Evolutionary conservation across 2,113 vertebrate genomes (phyloP).

Genomic region (Xenopus borealis): DNA sequence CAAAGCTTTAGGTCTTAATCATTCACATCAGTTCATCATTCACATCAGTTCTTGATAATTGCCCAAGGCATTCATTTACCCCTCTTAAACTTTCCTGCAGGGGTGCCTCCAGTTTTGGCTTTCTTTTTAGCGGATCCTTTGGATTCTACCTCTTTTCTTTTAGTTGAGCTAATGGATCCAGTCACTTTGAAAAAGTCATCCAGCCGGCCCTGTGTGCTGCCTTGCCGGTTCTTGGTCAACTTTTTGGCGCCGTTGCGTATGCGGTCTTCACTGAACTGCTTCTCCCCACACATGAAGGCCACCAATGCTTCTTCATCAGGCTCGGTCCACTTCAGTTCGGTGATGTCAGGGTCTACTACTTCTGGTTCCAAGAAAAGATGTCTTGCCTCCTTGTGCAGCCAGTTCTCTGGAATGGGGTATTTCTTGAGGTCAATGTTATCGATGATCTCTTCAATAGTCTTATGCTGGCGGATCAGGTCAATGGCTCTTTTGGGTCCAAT

Average conservation of each 20-base stretch:
- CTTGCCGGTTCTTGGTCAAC: constrained; percentile 86
- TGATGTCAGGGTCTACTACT: constrained; percentile 71
- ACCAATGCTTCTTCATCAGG: constrained; percentile 83
- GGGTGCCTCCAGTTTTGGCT: constrained; percentile 64
- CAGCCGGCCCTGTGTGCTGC: constrained; percentile 90
- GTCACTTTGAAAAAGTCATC: constrained; percentile 95
- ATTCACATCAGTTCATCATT: too few relatives aligned
- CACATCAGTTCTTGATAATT: too few relatives aligned
- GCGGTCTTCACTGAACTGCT: constrained; percentile 94
- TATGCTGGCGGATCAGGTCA: constrained; percentile 89
- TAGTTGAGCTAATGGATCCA: constrained; percentile 84
- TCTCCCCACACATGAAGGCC: constrained; percentile 85
- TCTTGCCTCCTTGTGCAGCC: constrained; percentile 88
- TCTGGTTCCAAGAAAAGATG: constrained; percentile 84
- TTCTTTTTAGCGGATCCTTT: constrained; percentile 89
- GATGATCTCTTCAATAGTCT: constrained; percentile 86
- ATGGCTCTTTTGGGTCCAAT: constrained; percentile 93
- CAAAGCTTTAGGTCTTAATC: too few relatives aligned
- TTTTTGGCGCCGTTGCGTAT: constrained; percentile 83
- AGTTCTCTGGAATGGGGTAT: constrained; percentile 83
- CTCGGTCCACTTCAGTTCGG: constrained; percentile 87
- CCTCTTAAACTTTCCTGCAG: constrained; percentile 71
- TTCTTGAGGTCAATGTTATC: constrained; percentile 84
- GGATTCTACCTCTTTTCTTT: constrained; percentile 82
- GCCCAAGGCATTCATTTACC: constrained; percentile 64